phyloP scores from a whole-genome alignment of 2,888 invertebrate genomes.

The Hedya salicella region DNA sequence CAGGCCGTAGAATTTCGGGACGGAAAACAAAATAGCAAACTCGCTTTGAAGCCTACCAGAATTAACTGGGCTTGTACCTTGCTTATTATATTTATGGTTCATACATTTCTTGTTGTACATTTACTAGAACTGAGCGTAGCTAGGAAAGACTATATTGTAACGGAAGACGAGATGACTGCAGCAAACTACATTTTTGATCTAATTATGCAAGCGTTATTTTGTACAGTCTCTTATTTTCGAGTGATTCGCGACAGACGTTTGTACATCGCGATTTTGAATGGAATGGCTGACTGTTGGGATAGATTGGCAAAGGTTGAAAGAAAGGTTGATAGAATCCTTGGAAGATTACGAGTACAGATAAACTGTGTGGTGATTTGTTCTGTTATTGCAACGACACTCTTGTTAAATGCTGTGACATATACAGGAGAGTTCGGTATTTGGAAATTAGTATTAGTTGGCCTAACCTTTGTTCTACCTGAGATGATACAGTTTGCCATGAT shows the following conservation, averaged over 20 bases:
- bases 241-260: slow-evolving; percentile 21
- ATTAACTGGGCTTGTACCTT: slow-evolving; percentile 27
- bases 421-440: slow-evolving; percentile 2
- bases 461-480: slow-evolving; percentile 31
- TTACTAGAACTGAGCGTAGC: slow-evolving; percentile 9
- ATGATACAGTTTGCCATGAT: slow-evolving; percentile 37
- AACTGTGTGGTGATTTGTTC: slow-evolving; percentile 22
- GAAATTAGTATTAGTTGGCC: slow-evolving; percentile 33
- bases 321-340: slow-evolving; percentile 2
- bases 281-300: slow-evolving; percentile 6
- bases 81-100: slow-evolving; percentile 1
- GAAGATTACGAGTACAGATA: slow-evolving; percentile 14
- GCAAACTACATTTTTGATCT: slow-evolving; percentile 36
- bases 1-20: not conserved
- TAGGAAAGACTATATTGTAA: slow-evolving; percentile 11
- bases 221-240: slow-evolving; percentile 24
- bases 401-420: not conserved
- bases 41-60: slow-evolving; percentile 16
- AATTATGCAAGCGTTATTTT: slow-evolving; percentile 9
- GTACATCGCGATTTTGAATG: slow-evolving; percentile 21
- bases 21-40: slow-evolving; percentile 2
- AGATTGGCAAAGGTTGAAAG: slow-evolving; percentile 5
- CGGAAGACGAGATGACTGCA: slow-evolving; percentile 31
- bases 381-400: not conserved
- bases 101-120: slow-evolving; percentile 18